Conservation (phyloP, 2,113 vertebrate genomes). For the Typhlomys cinereus region DNA sequence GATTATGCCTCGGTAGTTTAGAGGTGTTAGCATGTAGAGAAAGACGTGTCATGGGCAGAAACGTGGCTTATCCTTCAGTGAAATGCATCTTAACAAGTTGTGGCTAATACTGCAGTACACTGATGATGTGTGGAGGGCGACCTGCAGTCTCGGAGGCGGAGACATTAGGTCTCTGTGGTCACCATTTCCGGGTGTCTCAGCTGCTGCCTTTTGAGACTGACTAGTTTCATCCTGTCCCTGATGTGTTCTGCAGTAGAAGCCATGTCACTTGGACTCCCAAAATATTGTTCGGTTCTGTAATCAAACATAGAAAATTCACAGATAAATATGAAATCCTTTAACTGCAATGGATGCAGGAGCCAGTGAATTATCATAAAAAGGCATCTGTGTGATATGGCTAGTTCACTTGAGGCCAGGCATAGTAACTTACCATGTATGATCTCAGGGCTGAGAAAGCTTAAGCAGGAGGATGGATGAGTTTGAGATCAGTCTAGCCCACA, state of each 20-base stretch:
- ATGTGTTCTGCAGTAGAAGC: conserved; percentile 94
- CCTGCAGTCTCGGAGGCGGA: conserved; percentile 78
- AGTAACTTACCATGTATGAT: neutral
- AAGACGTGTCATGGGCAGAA: conserved; percentile 79
- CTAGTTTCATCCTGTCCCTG: conserved; percentile 95
- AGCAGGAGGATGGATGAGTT: neutral
- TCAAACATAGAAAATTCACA: conserved; percentile 42
- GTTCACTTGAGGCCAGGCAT: neutral
- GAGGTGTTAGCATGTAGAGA: conserved; percentile 83
- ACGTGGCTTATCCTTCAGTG: conserved; percentile 80
- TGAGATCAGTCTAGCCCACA: neutral
- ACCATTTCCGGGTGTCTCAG: conserved; percentile 86
- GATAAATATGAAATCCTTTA: neutral
- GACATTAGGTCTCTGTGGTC: conserved; percentile 87
- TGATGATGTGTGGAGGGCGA: conserved; percentile 82
- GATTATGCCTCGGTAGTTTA: conserved; percentile 88
- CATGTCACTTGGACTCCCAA: conserved; percentile 95
- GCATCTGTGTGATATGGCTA: neutral
- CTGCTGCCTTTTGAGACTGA: conserved; percentile 93
- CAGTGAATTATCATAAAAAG: conserved; percentile 25
- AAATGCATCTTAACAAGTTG: conserved; percentile 83
- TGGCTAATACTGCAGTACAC: conserved; percentile 78
- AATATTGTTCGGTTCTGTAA: conserved; percentile 95
- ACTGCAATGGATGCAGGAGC: neutral
- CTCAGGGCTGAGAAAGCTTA: neutral